Conservation (phyloP, 2,888 invertebrate genomes). For the Altica lythri region DNA sequence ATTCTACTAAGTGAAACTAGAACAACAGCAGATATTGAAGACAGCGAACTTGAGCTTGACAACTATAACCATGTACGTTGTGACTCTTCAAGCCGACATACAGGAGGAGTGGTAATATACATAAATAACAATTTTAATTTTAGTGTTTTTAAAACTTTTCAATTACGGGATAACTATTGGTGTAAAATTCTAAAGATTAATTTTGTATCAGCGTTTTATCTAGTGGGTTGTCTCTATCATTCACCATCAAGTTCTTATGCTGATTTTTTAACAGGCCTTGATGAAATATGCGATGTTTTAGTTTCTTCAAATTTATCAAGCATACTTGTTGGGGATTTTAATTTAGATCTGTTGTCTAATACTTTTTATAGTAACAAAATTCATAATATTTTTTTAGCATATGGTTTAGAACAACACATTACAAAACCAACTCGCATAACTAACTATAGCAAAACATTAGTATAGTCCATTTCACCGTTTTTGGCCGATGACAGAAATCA, state of each 20-base stretch:
- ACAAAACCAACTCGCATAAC: not conserved
- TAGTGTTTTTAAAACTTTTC: too few relatives aligned
- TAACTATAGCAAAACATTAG: not conserved
- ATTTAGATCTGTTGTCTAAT: not conserved
- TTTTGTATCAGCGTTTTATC: not conserved
- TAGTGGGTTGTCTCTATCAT: not conserved
- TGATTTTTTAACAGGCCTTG: not conserved
- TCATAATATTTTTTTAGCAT: not conserved
- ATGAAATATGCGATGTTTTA: too few relatives aligned
- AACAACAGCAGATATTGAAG: slow-evolving; percentile 12
- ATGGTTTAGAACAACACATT: not conserved
- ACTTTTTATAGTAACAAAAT: not conserved
- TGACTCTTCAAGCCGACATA: slow-evolving; percentile 3
- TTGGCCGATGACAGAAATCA: too few relatives aligned
- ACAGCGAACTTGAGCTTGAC: slow-evolving; percentile 4
- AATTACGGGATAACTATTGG: too few relatives aligned
- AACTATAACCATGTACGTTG: too few relatives aligned
- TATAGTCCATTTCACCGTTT: too few relatives aligned
- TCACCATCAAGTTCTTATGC: not conserved
- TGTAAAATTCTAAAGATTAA: too few relatives aligned
- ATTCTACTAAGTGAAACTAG: slow-evolving; percentile 14
- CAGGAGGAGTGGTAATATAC: too few relatives aligned
- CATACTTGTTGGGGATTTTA: not conserved
- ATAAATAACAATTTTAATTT: too few relatives aligned
- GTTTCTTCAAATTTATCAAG: too few relatives aligned